Evolutionary conservation across 2,888 invertebrate species (phyloP), one percentile per base, ranked within the genome.

Genomic region (Ormyrus rosae): DNA sequence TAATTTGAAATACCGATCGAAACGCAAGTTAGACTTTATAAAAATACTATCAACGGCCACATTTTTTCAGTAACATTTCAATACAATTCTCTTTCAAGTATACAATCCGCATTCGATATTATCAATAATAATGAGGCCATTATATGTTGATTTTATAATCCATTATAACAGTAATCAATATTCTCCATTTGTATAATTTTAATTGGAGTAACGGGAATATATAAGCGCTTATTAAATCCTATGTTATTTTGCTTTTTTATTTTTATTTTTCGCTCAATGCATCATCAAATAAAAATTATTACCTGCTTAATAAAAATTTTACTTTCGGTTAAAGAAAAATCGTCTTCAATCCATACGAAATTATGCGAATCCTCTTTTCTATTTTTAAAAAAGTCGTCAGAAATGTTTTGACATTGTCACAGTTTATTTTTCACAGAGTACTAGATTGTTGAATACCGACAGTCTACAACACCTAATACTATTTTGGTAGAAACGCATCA

Each of bases 21-120:
- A 88, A 88, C 85, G 82, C 75, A 88, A 88, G 81, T 85, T 86
- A 89, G 83, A 87, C 84, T 88, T 89, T 88, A 88, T 87, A 89
- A 88, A 89, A 88, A 88, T 89, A 87, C 85, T 86, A 88, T 86
- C 83, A 87, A 89, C 86, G 85, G 85, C 83, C 85, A 86, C 83
- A 83, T 79, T 48, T 50, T 48, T 1, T 73, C 56, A 84, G 82
- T 85, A 87, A 88, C 86, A 84, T 84, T 85, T 85, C 83, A 70
- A 86, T 86, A 86, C 83, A 85, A 86, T 86, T 88, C 84, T 71
- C 34, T 45, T 50, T 56, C 83, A 85, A 85, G 84, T 85, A 63
- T 68, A 60, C 56, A 58, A 72, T 72, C 71, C 72, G 70, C 61
- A 61, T 73, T 68, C 68, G 34, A 72, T 68, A 74, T 74, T 58